Conservation (phyloP, 2,113 vertebrate genomes). For the Marcusenius ussheri region DNA sequence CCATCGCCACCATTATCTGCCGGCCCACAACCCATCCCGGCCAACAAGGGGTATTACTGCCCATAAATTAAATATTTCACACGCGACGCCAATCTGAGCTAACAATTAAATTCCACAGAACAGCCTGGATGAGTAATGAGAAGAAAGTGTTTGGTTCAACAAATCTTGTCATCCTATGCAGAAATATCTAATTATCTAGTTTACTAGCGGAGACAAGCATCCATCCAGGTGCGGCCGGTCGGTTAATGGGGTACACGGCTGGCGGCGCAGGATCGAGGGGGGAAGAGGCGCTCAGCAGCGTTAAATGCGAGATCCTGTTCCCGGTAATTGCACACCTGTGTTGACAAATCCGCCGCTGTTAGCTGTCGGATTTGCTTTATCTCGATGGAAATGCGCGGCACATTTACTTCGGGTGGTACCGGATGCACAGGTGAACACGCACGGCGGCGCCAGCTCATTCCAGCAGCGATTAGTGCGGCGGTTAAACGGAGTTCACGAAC, state of each 20-base stretch:
- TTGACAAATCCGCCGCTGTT: conserved; percentile 34
- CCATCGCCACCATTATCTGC: background rate
- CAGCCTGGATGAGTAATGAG: conserved; percentile 18
- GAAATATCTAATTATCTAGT: conserved; percentile 30
- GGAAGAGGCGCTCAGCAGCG: conserved; percentile 37
- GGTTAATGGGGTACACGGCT: conserved; percentile 49
- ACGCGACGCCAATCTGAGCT: background rate
- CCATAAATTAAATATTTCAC: background rate
- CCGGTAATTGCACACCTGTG: conserved; percentile 60
- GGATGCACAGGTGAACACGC: conserved; percentile 34
- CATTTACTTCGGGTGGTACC: conserved; percentile 42
- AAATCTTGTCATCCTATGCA: conserved; percentile 19
- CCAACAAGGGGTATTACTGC: background rate
- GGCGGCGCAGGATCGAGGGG: conserved; percentile 42
- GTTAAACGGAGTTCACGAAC: conserved; percentile 20
- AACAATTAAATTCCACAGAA: conserved; percentile 10
- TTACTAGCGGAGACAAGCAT: conserved; percentile 35
- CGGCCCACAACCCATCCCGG: background rate
- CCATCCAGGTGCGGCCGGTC: conserved; percentile 42
- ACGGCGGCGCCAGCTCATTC: conserved; percentile 35
- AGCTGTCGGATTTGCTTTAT: conserved; percentile 50
- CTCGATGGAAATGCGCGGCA: conserved; percentile 36
- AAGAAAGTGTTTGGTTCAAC: conserved; percentile 28
- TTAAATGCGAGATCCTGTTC: conserved; percentile 59
- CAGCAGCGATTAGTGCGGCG: conserved; percentile 38